Base-by-base conservation (phyloP, 2,797 vertebrate genomes). In the Limnodromus scolopaceus region DNA sequence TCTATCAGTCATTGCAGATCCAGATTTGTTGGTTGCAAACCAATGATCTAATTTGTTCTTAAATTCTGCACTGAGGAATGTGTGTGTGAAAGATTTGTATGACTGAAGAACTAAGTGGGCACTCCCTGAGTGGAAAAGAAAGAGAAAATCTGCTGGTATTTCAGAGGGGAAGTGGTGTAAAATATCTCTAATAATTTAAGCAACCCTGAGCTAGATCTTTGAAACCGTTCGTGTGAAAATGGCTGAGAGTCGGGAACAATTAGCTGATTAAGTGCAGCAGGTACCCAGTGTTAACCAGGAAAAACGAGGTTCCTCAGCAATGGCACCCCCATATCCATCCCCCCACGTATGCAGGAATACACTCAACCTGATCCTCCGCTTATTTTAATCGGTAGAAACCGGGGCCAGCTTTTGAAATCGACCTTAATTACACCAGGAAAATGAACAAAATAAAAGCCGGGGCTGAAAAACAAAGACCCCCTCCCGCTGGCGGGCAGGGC, bases 251-350 rank as follows among this genome's bases (percentile, higher is more conserved):
- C 38, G 28, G 79, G 34, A 90, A 85, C 65, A 69, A 93, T 84
- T 66, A 55, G 41, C 66, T 65, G 53, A 58, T 78, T 17, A 88
- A 61, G 19, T 57, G 92, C 87, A 95, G 93, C 92, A 95, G 87
- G 93, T 93, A 90, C 83, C 57, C 17, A 3, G 23, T 16, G 18
- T 28, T 36, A 58, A 61, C 18, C 46, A 53, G 72, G 63, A 79
- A 94, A 96, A 93, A 85, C 5, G 22, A 76, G 53, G 61, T 54
- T 70, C 46, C 6, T 46, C 64, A 22, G 49, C 70, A 77, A 78
- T 30, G 24, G 84, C 68, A 17, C 19, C 6, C 17, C 8, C 17
- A 6, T 7, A 30, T 48, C 16, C 61, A n/a, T 48, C 16, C 61
- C 58, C 27, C 45, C 20, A 24, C 2, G 2, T 45, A 32, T 3